A percentile compares a stretch with the other conserved stretches of the same genome.
phyloP scores from a whole-genome alignment of 2,113 vertebrate genomes.

The Pithys albifrons region DNA sequence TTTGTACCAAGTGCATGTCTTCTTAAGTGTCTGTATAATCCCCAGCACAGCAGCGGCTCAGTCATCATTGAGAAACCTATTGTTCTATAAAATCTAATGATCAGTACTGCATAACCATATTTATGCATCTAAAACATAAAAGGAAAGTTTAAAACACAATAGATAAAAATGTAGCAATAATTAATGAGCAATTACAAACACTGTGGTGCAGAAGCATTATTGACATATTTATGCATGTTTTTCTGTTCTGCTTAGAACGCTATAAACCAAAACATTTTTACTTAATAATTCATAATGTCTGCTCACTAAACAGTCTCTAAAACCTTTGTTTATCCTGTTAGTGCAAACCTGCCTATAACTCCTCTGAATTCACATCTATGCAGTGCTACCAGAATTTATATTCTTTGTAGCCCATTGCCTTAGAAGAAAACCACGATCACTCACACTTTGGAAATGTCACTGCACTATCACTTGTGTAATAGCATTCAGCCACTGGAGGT shows the following conservation, averaged over 20 bases:
- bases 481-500: slow-evolving; percentile 34
- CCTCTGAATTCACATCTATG: neutral
- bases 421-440: neutral
- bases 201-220: neutral
- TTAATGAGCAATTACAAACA: neutral
- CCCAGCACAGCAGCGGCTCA: neutral
- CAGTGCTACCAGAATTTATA: neutral
- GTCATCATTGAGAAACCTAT: neutral
- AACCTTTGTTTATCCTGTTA: neutral
- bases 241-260: neutral
- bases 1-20: neutral
- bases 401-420: neutral
- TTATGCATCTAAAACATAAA: neutral
- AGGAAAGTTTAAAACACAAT: neutral
- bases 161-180: slow-evolving; percentile 6
- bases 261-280: neutral
- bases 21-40: neutral
- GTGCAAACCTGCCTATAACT: neutral
- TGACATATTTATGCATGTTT: neutral
- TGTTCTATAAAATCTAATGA: neutral
- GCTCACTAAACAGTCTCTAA: neutral
- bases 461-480: slow-evolving; percentile 40
- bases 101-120: neutral
- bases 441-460: slow-evolving; percentile 55
- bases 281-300: slow-evolving; percentile 29